These are phyloP conservation scores for Mesopsocus fuscifrons DNA, from an alignment of 2,888 invertebrate genomes.

Conservation along the genomic window DNA sequence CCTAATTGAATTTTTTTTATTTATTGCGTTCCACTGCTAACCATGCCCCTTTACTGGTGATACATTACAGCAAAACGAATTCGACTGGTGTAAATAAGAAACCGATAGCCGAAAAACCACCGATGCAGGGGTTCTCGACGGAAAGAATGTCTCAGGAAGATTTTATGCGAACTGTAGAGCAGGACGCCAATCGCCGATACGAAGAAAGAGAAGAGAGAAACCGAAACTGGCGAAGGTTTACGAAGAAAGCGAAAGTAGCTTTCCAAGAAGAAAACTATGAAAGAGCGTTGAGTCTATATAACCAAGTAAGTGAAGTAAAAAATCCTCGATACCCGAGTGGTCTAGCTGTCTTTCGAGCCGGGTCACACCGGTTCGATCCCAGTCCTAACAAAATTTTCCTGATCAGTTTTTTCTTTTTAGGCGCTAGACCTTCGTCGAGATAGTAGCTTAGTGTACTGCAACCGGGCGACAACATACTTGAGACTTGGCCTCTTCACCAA, in stretches of 20 bases:
- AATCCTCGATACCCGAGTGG: background rate
- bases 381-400: no score
- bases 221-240: background rate
- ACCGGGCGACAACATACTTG: slow-evolving; percentile 2
- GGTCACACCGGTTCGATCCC: no score
- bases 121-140: no score
- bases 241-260: background rate
- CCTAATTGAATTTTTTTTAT: no score
- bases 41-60: no score
- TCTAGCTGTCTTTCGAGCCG: no score
- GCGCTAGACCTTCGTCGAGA: slow-evolving; percentile 2
- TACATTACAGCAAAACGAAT: no score
- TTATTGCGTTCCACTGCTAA: no score
- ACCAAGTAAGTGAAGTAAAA: slow-evolving; percentile 1
- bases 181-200: background rate
- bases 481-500: slow-evolving; percentile 1
- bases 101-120: no score
- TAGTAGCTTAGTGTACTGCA: background rate
- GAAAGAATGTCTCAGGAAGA: slow-evolving; percentile 5
- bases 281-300: slow-evolving; percentile 3
- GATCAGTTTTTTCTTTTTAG: background rate
- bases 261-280: slow-evolving; percentile 1
- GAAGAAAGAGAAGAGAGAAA: background rate
- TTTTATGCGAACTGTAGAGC: slow-evolving; percentile 1
- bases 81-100: no score